Evolutionary conservation across 2,797 vertebrate species (phyloP).

Genomic region (Sebastes taczanowskii): DNA sequence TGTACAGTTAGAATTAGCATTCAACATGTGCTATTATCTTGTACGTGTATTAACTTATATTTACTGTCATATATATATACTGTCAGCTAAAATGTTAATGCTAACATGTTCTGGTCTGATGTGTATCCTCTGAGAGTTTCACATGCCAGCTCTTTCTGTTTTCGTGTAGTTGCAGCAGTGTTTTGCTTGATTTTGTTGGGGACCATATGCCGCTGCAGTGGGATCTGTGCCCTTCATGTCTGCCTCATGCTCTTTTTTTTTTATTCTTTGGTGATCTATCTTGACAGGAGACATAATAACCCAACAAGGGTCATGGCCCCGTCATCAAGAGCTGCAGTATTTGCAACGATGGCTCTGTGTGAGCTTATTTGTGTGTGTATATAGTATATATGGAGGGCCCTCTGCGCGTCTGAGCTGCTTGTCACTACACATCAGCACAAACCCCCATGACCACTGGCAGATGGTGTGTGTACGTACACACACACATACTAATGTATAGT

Average conservation of each 20-base stretch:
- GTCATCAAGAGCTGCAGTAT: conserved; percentile 37
- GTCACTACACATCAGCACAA: conserved; percentile 56
- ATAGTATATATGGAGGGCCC: conserved; percentile 26
- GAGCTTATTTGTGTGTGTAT: conserved; percentile 25
- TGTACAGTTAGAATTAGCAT: neutral
- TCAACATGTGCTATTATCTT: neutral
- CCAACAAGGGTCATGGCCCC: conserved; percentile 31
- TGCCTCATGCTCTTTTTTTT: conserved; percentile 6
- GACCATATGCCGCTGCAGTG: conserved; percentile 13
- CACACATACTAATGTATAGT: neutral
- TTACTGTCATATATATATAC: neutral
- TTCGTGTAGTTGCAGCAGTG: neutral
- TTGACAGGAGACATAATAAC: conserved; percentile 58
- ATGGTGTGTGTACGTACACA: conserved; percentile 14
- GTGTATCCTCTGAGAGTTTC: neutral
- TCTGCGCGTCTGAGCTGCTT: conserved; percentile 31
- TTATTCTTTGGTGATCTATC: conserved; percentile 41
- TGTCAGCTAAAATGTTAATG: neutral
- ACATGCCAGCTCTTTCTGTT: neutral
- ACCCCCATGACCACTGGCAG: conserved; percentile 35
- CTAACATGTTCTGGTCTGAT: neutral
- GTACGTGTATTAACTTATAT: neutral
- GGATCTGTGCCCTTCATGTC: conserved; percentile 3
- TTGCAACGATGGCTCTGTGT: conserved; percentile 32
- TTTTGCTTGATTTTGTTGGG: neutral